Percentiles rank a stretch among this genome's conserved stretches.
Evolutionary conservation across 2,888 invertebrate species (phyloP).

Genomic region (Ectemnius cavifrons): DNA sequence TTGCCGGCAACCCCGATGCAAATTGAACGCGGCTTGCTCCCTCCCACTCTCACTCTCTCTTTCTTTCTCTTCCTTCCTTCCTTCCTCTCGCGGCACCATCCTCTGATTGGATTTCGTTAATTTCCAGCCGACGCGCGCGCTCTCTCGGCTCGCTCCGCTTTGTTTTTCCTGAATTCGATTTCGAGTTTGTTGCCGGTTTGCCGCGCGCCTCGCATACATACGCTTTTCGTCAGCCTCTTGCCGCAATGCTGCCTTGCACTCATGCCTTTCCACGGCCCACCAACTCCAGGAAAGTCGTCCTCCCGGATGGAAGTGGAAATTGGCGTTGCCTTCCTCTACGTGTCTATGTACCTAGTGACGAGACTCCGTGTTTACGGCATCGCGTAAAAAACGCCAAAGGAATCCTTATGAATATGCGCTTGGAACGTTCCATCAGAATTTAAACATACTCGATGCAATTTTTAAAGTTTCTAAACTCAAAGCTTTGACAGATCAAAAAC

Average conservation of each 20-base stretch:
- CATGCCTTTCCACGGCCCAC: background rate
- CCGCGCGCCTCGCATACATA: background rate
- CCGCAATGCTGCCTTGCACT: background rate
- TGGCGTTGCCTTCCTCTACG: background rate
- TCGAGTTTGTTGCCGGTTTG: constrained; percentile 3
- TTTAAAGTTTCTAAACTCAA: no score
- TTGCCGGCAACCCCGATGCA: constrained; percentile 5
- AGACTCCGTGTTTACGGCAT: no score
- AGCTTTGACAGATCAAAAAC: background rate
- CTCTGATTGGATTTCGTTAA: constrained; percentile 11
- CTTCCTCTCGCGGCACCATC: background rate
- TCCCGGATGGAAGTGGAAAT: background rate
- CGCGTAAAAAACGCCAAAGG: no score
- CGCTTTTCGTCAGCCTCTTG: constrained; percentile 1
- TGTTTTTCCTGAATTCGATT: constrained; percentile 3
- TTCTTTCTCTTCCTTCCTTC: constrained; percentile 12
- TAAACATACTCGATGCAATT: no score
- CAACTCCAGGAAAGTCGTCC: background rate
- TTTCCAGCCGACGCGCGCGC: background rate
- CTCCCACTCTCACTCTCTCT: background rate
- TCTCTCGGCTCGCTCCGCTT: background rate
- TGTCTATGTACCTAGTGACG: no score
- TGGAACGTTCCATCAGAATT: background rate
- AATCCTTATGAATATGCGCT: no score
- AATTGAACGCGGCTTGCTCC: background rate